Base-by-base conservation (phyloP, 2,797 vertebrate species). In the Gorsachius magnificus region DNA sequence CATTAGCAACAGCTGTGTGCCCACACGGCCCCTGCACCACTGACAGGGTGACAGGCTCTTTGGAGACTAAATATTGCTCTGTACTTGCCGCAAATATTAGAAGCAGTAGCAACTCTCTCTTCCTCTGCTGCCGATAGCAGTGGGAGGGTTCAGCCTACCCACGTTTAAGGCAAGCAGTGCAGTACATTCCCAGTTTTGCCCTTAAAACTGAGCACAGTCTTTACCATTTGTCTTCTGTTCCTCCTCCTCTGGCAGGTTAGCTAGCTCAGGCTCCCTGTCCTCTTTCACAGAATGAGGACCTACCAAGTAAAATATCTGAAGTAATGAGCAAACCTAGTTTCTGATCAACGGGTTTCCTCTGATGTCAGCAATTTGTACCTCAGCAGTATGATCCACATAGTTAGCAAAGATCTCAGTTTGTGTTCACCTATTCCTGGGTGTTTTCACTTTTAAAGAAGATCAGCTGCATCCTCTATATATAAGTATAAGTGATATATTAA, bases 21-120 rank as follows among this genome's bases (percentile, higher is more conserved):
- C 69, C 53, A 43, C 69, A 17, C 51, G 28, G 68, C 31, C 38
- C 78, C 65, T 72, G 50, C 46, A 31, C 38, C 2, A 45, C 53
- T 70, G 85, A 38, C 38, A 61, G 28, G n/a, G 66, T 57, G 60
- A 64, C 50, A 66, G 69, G 74, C n/a, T 95, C 79, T 88, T 95
- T 46, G 41, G 66, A 95, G 92, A 80, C 36, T 61, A 94, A 15
- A 64, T 68, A 71, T 19, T 66, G 10, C 33, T 68, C 46, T 84
- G 3, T 64, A 50, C 38, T 87, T 80, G 36, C 75, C 84, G 57
- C 31, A 56, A 72, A 58, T 46, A 64, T 88, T 87, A 31, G 66
- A 63, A 90, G 56, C 19, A 14, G 13, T 22, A 28, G 21, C 78
- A 90, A 20, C 51, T 48, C 2, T 57, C 61, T 75, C 51, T 65